Base-by-base conservation (phyloP, 2,888 invertebrate species). In the Blastobasis adustella region DNA sequence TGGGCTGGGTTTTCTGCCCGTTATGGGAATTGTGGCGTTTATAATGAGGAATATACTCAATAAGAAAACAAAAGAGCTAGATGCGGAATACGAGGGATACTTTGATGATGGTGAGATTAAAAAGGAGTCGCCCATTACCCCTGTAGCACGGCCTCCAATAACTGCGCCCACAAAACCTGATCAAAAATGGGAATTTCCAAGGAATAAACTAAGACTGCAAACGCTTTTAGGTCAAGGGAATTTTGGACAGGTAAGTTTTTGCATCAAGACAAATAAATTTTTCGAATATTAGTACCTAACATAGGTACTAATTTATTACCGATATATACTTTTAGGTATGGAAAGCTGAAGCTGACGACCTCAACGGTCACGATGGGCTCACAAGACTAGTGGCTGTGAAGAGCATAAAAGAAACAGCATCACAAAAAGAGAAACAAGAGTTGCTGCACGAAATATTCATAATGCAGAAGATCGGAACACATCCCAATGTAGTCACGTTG, bases 321-420 rank as follows among this genome's bases (percentile, higher is more conserved):
- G 23, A 5, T 45, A 8, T 45, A 45, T 37, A 37, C n/a, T 62
- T 54, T 56, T 49, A 94, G 90, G 95, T 95, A 10, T 95, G 95
- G 94, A 94, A 95, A 79, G 95, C 95, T 4, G 94, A 95, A 76
- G 95, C 95, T 0, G 94, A 95, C 63, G 94, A 95, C 66, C 83
- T 95, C 52, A 92, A 92, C 47, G 94, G 93, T 0, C 94, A 94
- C 66, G 91, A 93, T 59, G 94, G 94, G 0, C 89, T 94, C 55
- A 94, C 95, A 23, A 88, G 94, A 53, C 90, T 94, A 56, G 96
- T 96, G n/a, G 96, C 96, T 5, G 95, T 96, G 6, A 96, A 96
- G 76, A 94, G 93, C 7, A 93, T 95, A 51, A 93, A 95, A 69
- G 94, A 94, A 61, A 92, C 93, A 43, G 94, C 95, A 6, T 92